These are phyloP conservation scores for Cremastinae sp. DNA, from an alignment of 2,888 invertebrate species.

Conservation along the genomic window DNA sequence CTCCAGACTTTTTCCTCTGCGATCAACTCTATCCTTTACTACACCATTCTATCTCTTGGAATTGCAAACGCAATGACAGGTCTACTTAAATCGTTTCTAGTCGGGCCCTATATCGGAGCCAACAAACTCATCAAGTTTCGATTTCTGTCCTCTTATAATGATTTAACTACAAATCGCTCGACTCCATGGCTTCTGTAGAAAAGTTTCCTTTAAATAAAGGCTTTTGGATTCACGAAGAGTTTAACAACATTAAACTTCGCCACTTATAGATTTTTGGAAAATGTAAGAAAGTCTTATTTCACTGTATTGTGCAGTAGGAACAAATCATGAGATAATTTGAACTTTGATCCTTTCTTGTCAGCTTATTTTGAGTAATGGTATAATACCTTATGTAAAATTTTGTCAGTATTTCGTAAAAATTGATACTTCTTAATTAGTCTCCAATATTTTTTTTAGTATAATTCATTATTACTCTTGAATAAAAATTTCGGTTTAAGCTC, in stretches of 20 bases:
- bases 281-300: too few species aligned
- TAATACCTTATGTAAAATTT: slow-evolving; percentile 5
- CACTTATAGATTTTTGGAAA: slow-evolving; percentile 10
- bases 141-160: not conserved
- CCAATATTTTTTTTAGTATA: too few species aligned
- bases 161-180: slow-evolving; percentile 20
- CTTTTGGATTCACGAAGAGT: too few species aligned
- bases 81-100: slow-evolving; percentile 52
- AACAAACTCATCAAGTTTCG: slow-evolving; percentile 49
- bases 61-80: not conserved
- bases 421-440: too few species aligned
- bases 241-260: slow-evolving; percentile 5
- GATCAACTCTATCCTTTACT: slow-evolving; percentile 24
- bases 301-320: too few species aligned
- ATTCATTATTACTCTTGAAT: too few species aligned
- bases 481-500: slow-evolving; percentile 13
- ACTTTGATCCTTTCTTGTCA: too few species aligned
- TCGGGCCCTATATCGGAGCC: slow-evolving; percentile 46
- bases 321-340: too few species aligned
- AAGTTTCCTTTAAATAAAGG: slow-evolving; percentile 8
- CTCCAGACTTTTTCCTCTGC: slow-evolving; percentile 60
- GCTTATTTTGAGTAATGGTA: too few species aligned
- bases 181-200: slow-evolving; percentile 13
- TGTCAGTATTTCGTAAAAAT: not conserved
- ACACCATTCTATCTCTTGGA: slow-evolving; percentile 6